Evolutionary conservation across 2,888 invertebrate genomes (phyloP), one percentile per base, ranked within the genome.

Genomic region (Drosophila prostipennis): DNA sequence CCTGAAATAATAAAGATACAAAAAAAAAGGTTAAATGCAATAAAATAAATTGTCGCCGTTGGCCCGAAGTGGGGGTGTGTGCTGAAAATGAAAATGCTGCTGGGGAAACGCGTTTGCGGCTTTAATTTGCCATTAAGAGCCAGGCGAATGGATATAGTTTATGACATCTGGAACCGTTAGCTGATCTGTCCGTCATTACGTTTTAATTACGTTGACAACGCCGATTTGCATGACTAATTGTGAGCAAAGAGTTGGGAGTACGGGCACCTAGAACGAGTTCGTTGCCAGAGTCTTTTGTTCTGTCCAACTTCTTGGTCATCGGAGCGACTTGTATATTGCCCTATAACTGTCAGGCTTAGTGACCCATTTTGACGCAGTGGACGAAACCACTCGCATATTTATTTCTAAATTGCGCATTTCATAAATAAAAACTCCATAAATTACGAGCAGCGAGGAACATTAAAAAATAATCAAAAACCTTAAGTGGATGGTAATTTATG

Each of bases 141-240:
- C 61, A 63, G 51, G 10, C 43, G 34, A 37, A 29, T 51, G 36
- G 39, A 68, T 71, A 73, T 76, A 72, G 73, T 63, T 86, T 82
- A 86, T 80, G 86, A 76, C 86, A 76, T 68, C 53, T 76, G 72
- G 36, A 68, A 71, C 79, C 79, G 77, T 84, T 80, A 84, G 84
- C 51, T 80, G 67, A 72, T 46, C 54, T 68, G 79, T 68, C 67
- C 76, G 85, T 71, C 75, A 84, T 85, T 82, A 87, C 78, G 78
- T 70, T 87, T 85, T 86, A 86, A 85, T 85, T 87, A 82, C 87
- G 83, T 68, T 82, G 87, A 85, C 83, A 86, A 72, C 77, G 69
- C 45, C 76, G 87, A 85, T 85, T 87, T 82, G 86, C 80, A 85
- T 85, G 87, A 77, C 80, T 82, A 85, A 85, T 85, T 82, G 78